Conservation (phyloP, 2,113 vertebrate genomes). For the Otolemur garnettii region DNA sequence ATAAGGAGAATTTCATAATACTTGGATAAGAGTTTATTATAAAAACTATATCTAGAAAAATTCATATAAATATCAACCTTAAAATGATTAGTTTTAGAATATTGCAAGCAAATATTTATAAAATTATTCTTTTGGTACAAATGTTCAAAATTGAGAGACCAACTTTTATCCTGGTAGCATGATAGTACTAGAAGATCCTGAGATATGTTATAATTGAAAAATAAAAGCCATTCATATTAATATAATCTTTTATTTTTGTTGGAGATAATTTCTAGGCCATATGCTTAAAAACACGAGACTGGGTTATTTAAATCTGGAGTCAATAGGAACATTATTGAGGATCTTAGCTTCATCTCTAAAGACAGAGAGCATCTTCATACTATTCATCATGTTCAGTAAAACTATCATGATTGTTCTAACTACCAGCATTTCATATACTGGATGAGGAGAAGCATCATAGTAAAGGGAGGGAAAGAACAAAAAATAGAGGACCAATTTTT, state of each 20-base stretch:
- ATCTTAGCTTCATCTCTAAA: neutral
- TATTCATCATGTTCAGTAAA: neutral
- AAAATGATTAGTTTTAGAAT: neutral
- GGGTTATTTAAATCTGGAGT: neutral
- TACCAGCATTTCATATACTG: neutral
- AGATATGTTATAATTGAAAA: neutral
- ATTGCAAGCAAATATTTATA: neutral
- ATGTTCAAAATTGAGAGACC: neutral
- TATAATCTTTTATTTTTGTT: neutral
- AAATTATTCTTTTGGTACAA: neutral
- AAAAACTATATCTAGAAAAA: neutral
- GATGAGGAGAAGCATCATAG: neutral
- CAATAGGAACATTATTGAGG: neutral
- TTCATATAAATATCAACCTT: constrained; percentile 19
- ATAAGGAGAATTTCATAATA: neutral
- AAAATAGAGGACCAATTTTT: neutral
- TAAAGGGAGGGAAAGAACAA: neutral
- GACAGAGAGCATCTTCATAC: neutral
- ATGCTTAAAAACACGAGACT: neutral
- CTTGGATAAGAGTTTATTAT: neutral
- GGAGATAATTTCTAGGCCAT: neutral
- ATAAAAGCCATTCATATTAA: neutral
- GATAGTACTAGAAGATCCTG: neutral
- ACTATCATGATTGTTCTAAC: neutral
- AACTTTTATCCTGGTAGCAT: neutral